Conservation (phyloP, 1,140 invertebrate genomes). For the Eurosta solidaginis region DNA sequence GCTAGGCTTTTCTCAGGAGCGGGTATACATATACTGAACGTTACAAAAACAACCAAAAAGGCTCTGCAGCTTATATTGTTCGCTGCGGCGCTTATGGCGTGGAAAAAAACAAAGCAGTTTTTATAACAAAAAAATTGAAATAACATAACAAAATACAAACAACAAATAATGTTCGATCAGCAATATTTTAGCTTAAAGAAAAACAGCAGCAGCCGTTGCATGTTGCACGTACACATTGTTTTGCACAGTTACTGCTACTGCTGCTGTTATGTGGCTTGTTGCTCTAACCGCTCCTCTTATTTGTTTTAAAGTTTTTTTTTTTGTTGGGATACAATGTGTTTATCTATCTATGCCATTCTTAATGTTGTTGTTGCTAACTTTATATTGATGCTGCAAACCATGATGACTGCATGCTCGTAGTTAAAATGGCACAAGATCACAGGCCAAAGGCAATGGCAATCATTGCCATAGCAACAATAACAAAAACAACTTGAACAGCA, state of each 20-base stretch:
- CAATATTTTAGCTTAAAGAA: no score
- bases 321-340: not conserved
- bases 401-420: not conserved
- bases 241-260: not conserved
- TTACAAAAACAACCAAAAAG: no score
- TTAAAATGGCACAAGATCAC: conserved; percentile 29
- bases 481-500: no score
- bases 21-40: no score
- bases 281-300: not conserved
- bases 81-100: no score
- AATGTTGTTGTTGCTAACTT: conserved; percentile 4
- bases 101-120: no score
- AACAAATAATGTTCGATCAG: no score
- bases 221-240: conserved; percentile 24
- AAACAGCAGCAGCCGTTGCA: not conserved
- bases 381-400: conserved; percentile 4
- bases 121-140: no score
- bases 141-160: no score
- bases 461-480: not conserved
- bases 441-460: conserved; percentile 29
- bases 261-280: not conserved
- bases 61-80: no score
- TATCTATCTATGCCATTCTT: not conserved
- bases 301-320: not conserved
- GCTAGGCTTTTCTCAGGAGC: no score